Percentiles rank a stretch among this genome's conserved stretches.
Evolutionary conservation across 2,888 invertebrate species (phyloP).

Genomic region (Euphydryas editha): DNA sequence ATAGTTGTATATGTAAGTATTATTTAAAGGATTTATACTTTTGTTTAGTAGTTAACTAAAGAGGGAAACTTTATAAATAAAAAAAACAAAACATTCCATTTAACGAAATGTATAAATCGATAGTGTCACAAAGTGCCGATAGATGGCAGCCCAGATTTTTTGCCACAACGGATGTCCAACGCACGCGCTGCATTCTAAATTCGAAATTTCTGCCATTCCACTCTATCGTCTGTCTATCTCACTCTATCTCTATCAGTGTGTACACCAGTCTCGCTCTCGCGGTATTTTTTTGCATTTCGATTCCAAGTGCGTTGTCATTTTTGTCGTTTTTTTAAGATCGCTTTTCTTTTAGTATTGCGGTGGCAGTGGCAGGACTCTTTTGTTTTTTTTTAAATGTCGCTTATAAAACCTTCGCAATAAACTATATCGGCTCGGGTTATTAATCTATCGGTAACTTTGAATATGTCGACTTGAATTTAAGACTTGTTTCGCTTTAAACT

Average conservation of each 20-base stretch:
- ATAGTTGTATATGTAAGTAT: too few species aligned
- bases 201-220: slow-evolving; percentile 66
- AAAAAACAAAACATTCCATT: not conserved
- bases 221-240: slow-evolving; percentile 45
- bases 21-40: too few species aligned
- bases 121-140: slow-evolving; percentile 65
- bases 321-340: slow-evolving; percentile 71
- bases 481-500: slow-evolving; percentile 9
- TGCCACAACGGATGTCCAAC: slow-evolving; percentile 77
- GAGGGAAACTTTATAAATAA: not conserved
- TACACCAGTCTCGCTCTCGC: slow-evolving; percentile 64
- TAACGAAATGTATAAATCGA: slow-evolving; percentile 25
- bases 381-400: slow-evolving; percentile 53
- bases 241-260: slow-evolving; percentile 58
- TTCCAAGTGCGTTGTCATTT: slow-evolving; percentile 79
- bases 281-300: slow-evolving; percentile 81
- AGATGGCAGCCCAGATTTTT: slow-evolving; percentile 75
- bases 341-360: slow-evolving; percentile 61
- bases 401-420: slow-evolving; percentile 51
- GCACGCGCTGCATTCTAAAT: slow-evolving; percentile 83
- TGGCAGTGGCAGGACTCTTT: slow-evolving; percentile 60
- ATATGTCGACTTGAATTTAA: slow-evolving; percentile 23
- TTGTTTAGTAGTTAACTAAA: too few species aligned
- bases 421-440: slow-evolving; percentile 47
- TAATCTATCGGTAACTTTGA: slow-evolving; percentile 43